Base-by-base conservation (phyloP, 2,113 vertebrate species). In the Notothenia rossii region DNA sequence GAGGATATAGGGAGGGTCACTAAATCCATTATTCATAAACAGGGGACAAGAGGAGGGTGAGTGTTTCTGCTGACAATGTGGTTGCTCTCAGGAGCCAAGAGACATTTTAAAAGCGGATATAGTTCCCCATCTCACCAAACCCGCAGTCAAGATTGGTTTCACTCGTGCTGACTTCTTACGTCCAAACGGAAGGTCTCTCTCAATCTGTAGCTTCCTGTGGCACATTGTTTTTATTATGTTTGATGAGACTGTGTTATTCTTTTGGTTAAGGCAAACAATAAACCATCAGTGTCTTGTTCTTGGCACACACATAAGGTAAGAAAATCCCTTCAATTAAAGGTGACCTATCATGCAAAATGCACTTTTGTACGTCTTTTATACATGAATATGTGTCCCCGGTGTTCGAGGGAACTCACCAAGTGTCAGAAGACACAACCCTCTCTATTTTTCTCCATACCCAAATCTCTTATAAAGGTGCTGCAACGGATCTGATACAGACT, bases 21-120 rank as follows among this genome's bases (percentile, higher is more conserved):
- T 61, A 75, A 80, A 93, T 94, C 86, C 83, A 91, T 93, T 92
- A 91, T 94, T 93, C 82, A 94, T 93, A 82, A 73, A 86, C 5
- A n/a, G 70, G 76, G 89, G 74, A 81, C 86, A 79, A 82, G 72
- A 82, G 65, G 62, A 79, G 65, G 77, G 85, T 72, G 72, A 86
- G 82, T 67, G 79, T 89, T 92, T 92, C 78, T 90, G 90, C 90
- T 92, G 91, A 93, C 84, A 76, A 22, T 81, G 77, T 77, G 79
- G 86, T 88, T 83, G 81, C 85, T 79, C 51, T 72, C 58, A 79
- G 76, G 81, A 83, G 67, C 72, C 69, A 50, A 46, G 58, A 77
- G 69, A 83, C 77, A 77, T 86, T 86, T 88, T 81, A 74, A 86
- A 78, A 83, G 83, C 75, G 72, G 89, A 90, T 91, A 84, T 61